Conservation (phyloP, 2,113 vertebrate species). For the Eurypyga helias region DNA sequence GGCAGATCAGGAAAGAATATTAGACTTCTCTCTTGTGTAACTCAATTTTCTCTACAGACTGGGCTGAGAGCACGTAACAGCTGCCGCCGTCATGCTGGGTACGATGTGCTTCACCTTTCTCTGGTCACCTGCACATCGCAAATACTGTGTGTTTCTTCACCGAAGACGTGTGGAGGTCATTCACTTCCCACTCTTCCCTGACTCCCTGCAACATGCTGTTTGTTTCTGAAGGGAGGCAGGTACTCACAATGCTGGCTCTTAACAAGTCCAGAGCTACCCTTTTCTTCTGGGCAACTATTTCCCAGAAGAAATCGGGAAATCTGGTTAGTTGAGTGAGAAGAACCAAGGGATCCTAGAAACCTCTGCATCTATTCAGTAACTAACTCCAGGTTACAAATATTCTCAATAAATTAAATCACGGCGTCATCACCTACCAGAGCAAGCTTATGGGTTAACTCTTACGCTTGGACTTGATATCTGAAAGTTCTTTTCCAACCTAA, state of each 20-base stretch:
- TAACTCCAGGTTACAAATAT: not conserved
- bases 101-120: not conserved
- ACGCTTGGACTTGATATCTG: not conserved
- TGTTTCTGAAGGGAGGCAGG: not conserved
- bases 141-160: not conserved
- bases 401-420: not conserved
- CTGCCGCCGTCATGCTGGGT: not conserved
- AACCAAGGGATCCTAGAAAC: not conserved
- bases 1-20: not conserved
- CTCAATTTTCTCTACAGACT: not conserved
- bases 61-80: not conserved
- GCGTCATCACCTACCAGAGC: not conserved
- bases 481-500: not conserved
- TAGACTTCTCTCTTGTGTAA: not conserved
- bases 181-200: not conserved
- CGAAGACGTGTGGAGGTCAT: not conserved
- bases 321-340: not conserved
- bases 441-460: not conserved
- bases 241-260: not conserved
- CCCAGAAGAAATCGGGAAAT: not conserved
- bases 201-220: not conserved
- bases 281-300: not conserved
- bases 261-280: not conserved
- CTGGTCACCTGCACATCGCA: not conserved
- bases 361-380: not conserved